Base-by-base conservation (phyloP, 2,888 invertebrate genomes). In the Spilosoma lubricipeda region DNA sequence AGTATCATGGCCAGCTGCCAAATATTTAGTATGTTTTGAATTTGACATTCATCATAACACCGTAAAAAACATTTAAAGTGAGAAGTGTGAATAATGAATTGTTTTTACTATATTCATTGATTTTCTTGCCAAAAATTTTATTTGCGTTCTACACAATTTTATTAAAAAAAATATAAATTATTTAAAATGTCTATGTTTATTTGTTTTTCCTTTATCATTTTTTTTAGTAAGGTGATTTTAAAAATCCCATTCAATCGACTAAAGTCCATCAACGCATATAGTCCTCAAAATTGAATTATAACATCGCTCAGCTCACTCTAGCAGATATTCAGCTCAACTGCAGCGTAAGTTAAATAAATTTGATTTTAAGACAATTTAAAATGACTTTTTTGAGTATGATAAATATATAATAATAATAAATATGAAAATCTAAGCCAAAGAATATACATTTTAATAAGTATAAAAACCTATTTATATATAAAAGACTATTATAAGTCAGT, bases 41-140 rank as follows among this genome's bases (percentile, higher is more conserved):
- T 33, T 23, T 30, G 13, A 48, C 48, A 7, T 67, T 48, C 33
- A 33, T 45, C 9, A 48, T 67, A 13, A 4, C 27, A 67, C 45
- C 27, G 30, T 27, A 27, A 23, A 56, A 18, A 45, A 20, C n/a
- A 70, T 65, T 52, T 52, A n/a, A 71, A 70, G 72, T 64, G 20
- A n/a, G 65, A 56, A 67, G n/a, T 30, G 64, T 72, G 23, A 56
- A 36, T 67, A 67, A 67, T 67, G 30, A 67, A 67, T 30, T 42
- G 30, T 67, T 45, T 67, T 45, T 18, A 11, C 18, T 5, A 2
- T 30, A 67, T 20, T 63, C 15, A 63, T 30, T 18, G 18, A 63
- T 30, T 15, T 30, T 30, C 15, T 63, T 30, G 59, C 30, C 18
- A 63, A 30, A 15, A 30, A 4, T 7, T 30, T 63, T 63, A 3